A percentile compares a stretch with the other conserved stretches of the same genome.
Conservation (phyloP, 92 coral and sea anemone genomes). For the Umimayanthus chanpuru region DNA sequence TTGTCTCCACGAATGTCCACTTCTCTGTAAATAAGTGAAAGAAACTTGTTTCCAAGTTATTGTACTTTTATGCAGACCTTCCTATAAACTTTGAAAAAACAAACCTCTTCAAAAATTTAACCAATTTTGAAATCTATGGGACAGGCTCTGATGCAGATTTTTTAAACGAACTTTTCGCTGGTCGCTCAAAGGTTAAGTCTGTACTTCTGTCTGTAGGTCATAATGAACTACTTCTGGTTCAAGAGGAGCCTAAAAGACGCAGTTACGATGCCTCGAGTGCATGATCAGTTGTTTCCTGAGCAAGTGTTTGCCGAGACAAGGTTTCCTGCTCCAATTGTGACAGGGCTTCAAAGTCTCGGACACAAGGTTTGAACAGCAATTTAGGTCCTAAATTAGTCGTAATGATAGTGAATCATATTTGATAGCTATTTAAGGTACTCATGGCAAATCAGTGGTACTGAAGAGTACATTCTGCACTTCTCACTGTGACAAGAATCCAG, state of each 20-base stretch:
- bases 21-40: background rate
- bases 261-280: constrained; percentile 90
- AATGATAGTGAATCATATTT: background rate
- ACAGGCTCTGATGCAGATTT: no score
- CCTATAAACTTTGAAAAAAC: no score
- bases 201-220: constrained; percentile 57
- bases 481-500: no score
- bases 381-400: background rate
- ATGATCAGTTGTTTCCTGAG: constrained; percentile 91
- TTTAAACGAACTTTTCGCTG: no score
- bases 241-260: constrained; percentile 82
- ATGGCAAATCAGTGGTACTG: no score
- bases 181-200: no score
- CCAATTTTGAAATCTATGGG: background rate
- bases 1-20: background rate
- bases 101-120: background rate
- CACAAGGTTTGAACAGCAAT: constrained; percentile 66
- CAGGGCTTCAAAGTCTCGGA: constrained; percentile 85
- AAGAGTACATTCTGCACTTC: no score
- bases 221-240: constrained; percentile 98
- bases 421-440: no score
- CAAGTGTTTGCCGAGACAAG: constrained; percentile 90
- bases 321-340: constrained; percentile 78
- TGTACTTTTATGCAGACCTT: no score
- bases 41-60: no score